These are phyloP conservation scores for Palythoa grandis DNA, from an alignment of 92 coral and sea anemone genomes.

Conservation along the genomic window DNA sequence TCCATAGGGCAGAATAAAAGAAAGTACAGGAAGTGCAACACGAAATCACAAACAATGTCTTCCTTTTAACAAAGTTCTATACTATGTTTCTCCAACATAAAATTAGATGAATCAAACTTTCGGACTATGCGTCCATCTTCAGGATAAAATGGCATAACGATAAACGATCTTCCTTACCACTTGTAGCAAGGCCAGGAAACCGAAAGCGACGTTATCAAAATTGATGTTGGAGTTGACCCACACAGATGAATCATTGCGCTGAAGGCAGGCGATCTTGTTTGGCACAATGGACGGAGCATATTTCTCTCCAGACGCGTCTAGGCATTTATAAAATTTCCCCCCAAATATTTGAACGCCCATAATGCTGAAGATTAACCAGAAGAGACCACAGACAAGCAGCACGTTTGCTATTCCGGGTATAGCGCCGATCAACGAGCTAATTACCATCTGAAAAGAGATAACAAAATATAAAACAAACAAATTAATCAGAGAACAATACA, in stretches of 20 bases:
- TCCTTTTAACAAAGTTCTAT: no score
- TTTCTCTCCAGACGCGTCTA: constrained; percentile 66
- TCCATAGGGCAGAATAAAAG: no score
- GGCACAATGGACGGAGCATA: constrained; percentile 72
- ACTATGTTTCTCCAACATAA: no score
- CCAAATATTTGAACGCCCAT: constrained; percentile 99
- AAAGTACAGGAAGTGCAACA: no score
- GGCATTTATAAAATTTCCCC: constrained; percentile 96
- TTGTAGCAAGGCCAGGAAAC: constrained; percentile 90
- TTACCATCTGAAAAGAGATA: constrained; percentile 71
- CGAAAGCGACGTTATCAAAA: constrained; percentile 82
- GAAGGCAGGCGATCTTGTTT: constrained; percentile 81
- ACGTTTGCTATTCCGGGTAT: constrained; percentile 98
- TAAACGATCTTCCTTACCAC: constrained; percentile 67
- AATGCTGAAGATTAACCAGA: constrained; percentile 97
- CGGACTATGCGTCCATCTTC: no score
- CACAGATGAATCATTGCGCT: constrained; percentile 60
- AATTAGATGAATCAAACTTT: no score
- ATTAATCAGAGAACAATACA: no score
- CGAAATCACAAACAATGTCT: no score
- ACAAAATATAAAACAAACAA: no score
- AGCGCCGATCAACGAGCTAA: constrained; percentile 88
- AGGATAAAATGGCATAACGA: no score
- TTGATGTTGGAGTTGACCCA: constrained; percentile 91
- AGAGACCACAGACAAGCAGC: constrained; percentile 88